A percentile compares a stretch with the other conserved stretches of the same genome.
These are phyloP conservation scores for Melanostoma mellinum DNA, from an alignment of 2,888 invertebrate species.

Conservation along the genomic window DNA sequence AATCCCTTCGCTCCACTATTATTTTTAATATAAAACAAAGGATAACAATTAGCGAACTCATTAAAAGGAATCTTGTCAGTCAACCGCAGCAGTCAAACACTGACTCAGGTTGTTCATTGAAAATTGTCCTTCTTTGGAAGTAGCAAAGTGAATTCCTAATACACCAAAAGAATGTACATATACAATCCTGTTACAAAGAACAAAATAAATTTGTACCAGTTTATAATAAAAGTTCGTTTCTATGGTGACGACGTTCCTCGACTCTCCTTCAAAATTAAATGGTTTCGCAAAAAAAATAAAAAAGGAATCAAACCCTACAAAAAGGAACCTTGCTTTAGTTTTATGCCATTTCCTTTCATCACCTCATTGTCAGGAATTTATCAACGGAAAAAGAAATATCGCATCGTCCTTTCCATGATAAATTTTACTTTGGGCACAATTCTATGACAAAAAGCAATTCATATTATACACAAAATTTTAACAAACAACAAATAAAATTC, in stretches of 20 bases:
- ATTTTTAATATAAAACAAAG: slow-evolving; percentile 7
- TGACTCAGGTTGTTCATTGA: slow-evolving; percentile 44
- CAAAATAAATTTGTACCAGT: too few species aligned
- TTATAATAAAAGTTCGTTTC: too few species aligned
- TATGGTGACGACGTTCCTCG: too few species aligned
- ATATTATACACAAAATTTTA: slow-evolving; percentile 35
- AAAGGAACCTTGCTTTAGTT: too few species aligned
- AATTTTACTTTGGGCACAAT: slow-evolving; percentile 11
- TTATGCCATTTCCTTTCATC: too few species aligned
- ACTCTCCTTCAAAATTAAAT: too few species aligned
- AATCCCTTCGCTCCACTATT: neutral
- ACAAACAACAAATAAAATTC: slow-evolving; percentile 50
- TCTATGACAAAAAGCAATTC: slow-evolving; percentile 30
- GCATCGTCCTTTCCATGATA: neutral
- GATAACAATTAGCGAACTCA: slow-evolving; percentile 61
- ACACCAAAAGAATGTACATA: too few species aligned
- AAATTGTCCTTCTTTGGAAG: neutral
- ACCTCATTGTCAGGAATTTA: neutral
- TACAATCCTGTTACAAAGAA: too few species aligned
- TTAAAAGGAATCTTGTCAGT: slow-evolving; percentile 65
- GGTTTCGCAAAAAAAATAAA: neutral
- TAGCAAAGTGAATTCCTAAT: too few species aligned
- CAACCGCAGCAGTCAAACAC: slow-evolving; percentile 44
- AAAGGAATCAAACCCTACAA: neutral
- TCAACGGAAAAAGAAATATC: neutral